phyloP scores from a whole-genome alignment of 2,888 invertebrate species.

The Drosophila eohydei region DNA sequence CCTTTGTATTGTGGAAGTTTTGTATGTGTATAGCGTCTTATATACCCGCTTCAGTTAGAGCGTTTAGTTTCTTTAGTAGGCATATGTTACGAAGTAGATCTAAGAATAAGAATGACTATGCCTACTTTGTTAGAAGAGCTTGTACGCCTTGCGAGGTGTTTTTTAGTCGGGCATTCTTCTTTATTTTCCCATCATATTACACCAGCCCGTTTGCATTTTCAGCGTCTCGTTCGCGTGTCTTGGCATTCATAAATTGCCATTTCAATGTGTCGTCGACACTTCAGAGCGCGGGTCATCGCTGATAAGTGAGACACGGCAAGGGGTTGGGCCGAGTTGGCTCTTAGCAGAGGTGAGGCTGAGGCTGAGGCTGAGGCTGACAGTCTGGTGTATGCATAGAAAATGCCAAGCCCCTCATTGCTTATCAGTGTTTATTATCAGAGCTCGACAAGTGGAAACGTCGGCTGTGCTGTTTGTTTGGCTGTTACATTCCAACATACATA shows the following conservation, averaged over 20 bases:
- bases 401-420: slow-evolving; percentile 33
- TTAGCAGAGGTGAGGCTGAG: slow-evolving; percentile 21
- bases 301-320: slow-evolving; percentile 51
- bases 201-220: neutral
- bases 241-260: slow-evolving; percentile 36
- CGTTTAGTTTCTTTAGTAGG: neutral
- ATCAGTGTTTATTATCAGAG: slow-evolving; percentile 69
- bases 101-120: neutral
- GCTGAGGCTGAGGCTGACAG: slow-evolving; percentile 6
- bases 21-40: neutral
- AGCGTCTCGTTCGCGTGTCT: slow-evolving; percentile 19
- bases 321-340: slow-evolving; percentile 2
- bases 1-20: neutral
- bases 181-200: neutral
- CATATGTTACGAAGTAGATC: neutral
- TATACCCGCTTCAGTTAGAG: neutral
- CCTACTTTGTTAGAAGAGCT: neutral
- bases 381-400: slow-evolving; percentile 39
- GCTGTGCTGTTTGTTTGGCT: slow-evolving; percentile 55
- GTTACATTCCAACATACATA: slow-evolving; percentile 4
- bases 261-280: slow-evolving; percentile 42
- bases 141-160: neutral
- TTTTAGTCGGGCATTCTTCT: neutral
- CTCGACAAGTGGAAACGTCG: slow-evolving; percentile 50
- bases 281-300: slow-evolving; percentile 65